These are phyloP conservation scores for Macrostomum lignano DNA, from an alignment of 1,140 invertebrate species.

Conservation along the genomic window DNA sequence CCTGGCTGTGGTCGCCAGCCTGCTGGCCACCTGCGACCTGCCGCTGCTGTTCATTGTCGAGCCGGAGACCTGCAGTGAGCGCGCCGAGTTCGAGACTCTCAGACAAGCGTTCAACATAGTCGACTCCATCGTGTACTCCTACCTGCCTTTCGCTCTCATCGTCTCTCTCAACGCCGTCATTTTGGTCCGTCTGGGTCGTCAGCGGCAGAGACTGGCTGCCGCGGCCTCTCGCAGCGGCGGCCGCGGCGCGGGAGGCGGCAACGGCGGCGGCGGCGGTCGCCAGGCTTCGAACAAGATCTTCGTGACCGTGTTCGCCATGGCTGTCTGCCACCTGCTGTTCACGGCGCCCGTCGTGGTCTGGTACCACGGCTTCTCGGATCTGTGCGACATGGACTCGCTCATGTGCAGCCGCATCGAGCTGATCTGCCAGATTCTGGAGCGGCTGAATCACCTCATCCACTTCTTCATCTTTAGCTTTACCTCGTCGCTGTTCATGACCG, in stretches of 20 bases:
- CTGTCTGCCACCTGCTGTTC: not conserved
- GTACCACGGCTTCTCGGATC: not conserved
- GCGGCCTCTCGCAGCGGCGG: not conserved
- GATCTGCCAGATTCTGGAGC: not conserved
- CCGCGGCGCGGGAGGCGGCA: no score
- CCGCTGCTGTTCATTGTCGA: not conserved
- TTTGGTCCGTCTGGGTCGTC: not conserved
- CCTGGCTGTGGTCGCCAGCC: not conserved
- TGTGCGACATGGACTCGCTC: not conserved
- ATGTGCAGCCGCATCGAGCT: not conserved
- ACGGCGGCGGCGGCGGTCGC: no score
- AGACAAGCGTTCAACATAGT: not conserved
- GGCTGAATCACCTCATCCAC: slow-evolving; percentile 1
- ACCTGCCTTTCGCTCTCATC: not conserved
- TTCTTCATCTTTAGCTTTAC: not conserved
- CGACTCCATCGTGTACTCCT: not conserved
- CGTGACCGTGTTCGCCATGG: not conserved
- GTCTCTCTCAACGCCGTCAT: not conserved
- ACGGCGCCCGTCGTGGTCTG: slow-evolving; percentile 1
- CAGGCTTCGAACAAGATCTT: not conserved
- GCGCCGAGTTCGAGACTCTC: no score
- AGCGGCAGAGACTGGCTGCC: not conserved
- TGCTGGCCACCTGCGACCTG: not conserved
- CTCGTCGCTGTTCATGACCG: slow-evolving; percentile 1
- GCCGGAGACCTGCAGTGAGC: not conserved